These are phyloP conservation scores for Rhinopomastus cyanomelas DNA, from an alignment of 2,113 vertebrate species.

Conservation along the genomic window DNA sequence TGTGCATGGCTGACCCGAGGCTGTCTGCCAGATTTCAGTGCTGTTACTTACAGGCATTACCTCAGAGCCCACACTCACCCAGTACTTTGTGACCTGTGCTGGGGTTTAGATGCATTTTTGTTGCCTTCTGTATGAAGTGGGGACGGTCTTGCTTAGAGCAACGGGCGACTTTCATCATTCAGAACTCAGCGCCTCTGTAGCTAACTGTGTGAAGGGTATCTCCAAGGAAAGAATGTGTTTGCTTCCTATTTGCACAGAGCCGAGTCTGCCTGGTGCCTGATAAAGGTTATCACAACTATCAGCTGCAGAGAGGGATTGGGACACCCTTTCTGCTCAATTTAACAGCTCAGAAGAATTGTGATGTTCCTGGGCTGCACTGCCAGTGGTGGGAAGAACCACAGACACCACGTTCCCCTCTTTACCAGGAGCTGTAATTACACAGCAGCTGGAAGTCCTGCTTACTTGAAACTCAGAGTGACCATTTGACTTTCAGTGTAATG, in stretches of 20 bases:
- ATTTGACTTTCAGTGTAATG: neutral
- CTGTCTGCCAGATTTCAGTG: neutral
- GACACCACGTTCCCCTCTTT: neutral
- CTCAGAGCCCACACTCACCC: neutral
- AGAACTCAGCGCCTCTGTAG: neutral
- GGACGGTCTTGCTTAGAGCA: neutral
- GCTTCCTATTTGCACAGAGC: neutral
- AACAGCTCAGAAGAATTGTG: neutral
- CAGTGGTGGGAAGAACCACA: neutral
- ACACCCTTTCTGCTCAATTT: conserved; percentile 16
- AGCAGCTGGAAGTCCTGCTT: neutral
- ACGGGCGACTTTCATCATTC: neutral
- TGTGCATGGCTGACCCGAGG: neutral
- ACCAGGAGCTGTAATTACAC: neutral
- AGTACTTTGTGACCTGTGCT: neutral
- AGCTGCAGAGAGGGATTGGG: neutral
- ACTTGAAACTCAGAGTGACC: neutral
- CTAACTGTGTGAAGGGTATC: neutral
- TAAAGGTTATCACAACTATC: neutral
- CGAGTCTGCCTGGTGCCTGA: neutral
- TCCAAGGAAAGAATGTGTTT: conserved; percentile 7
- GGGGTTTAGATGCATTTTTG: neutral
- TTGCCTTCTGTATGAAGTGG: neutral
- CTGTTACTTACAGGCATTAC: neutral
- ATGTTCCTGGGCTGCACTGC: neutral